Evolutionary conservation across 2,113 vertebrate genomes (phyloP), one percentile per base, ranked within the genome.

Genomic region (Mus spicilegus): DNA sequence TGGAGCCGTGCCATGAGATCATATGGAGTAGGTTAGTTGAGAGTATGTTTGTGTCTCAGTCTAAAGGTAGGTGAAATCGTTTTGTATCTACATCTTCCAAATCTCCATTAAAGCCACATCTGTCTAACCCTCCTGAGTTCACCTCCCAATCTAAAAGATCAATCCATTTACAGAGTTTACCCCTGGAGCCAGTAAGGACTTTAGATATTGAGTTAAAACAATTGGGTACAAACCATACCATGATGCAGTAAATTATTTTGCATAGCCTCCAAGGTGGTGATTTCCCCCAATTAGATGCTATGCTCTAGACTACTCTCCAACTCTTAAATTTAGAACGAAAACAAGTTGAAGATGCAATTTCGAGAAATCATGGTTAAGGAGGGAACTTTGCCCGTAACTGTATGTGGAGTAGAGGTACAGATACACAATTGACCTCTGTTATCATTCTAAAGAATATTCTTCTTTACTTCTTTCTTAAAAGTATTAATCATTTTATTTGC

Each of bases 131-230:
- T 78, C 26, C 63, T 61, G 58, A 86, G 33, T 24, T 33, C 3
- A 86, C 5, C 63, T 36, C 7, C 10, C 10, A 95, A 20, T 28
- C 9, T 51, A 65, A 77, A 49, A 75, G 1, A 84, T 7, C 28
- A 89, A 28, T 3, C 72, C 82, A 61, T 82, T 91, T 82, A 51
- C 1, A 61, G 19, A 42, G 51, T 16, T 70, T 17, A 91, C 39
- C 26, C 1, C 28, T 87, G 7, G 82, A 51, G 33, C 63, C 8
- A 89, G 17, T 77, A 86, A 95, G 42, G 1, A n/a, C 78, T 89
- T 95, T 89, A 82, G 26, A 67, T 87, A 22, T 4, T 63, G 46
- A 58, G 42, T 89, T 93, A 87, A 84, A 93, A 76, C 5, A 70
- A 19, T 77, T 70, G 0, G 77, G 33, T 73, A 5, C 13, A 33